Conservation (phyloP, 2,797 vertebrate genomes). For the Semotilus atromaculatus region DNA sequence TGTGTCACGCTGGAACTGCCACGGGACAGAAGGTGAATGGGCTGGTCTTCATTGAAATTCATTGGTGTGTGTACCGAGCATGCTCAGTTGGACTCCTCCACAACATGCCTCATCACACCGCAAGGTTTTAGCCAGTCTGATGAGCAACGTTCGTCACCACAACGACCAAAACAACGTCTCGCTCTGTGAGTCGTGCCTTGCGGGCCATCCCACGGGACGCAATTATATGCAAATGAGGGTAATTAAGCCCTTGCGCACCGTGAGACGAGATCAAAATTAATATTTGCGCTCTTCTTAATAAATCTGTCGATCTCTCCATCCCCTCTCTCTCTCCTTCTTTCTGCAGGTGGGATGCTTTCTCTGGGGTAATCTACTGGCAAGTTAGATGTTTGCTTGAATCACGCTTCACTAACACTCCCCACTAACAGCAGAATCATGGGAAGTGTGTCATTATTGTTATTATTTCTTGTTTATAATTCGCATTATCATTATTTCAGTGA, state of each 20-base stretch:
- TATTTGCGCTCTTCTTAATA: slow-evolving; percentile 70
- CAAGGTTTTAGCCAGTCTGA: slow-evolving; percentile 47
- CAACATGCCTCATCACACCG: slow-evolving; percentile 18
- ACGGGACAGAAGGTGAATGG: slow-evolving; percentile 38
- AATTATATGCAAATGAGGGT: slow-evolving; percentile 78
- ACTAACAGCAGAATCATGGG: slow-evolving; percentile 46
- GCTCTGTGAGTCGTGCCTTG: slow-evolving; percentile 44
- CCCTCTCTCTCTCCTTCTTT: slow-evolving; percentile 29
- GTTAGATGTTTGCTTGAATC: slow-evolving; percentile 79
- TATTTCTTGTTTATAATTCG: slow-evolving; percentile 52
- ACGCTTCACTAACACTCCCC: slow-evolving; percentile 60
- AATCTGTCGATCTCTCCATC: slow-evolving; percentile 44
- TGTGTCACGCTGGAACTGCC: slow-evolving; percentile 18
- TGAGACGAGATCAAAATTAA: slow-evolving; percentile 75
- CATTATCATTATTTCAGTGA: slow-evolving; percentile 47
- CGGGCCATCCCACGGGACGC: slow-evolving; percentile 69
- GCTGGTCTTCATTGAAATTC: slow-evolving; percentile 20
- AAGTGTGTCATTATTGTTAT: slow-evolving; percentile 58
- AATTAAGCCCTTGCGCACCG: slow-evolving; percentile 78
- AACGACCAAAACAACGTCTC: slow-evolving; percentile 55
- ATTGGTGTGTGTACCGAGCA: slow-evolving; percentile 36
- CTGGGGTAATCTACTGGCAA: slow-evolving; percentile 78
- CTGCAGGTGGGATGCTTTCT: slow-evolving; percentile 59
- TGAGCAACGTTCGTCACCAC: slow-evolving; percentile 40
- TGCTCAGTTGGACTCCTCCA: slow-evolving; percentile 39